phyloP scores from a whole-genome alignment of 1,140 invertebrate genomes.

The Caenorhabditis inopinata region DNA sequence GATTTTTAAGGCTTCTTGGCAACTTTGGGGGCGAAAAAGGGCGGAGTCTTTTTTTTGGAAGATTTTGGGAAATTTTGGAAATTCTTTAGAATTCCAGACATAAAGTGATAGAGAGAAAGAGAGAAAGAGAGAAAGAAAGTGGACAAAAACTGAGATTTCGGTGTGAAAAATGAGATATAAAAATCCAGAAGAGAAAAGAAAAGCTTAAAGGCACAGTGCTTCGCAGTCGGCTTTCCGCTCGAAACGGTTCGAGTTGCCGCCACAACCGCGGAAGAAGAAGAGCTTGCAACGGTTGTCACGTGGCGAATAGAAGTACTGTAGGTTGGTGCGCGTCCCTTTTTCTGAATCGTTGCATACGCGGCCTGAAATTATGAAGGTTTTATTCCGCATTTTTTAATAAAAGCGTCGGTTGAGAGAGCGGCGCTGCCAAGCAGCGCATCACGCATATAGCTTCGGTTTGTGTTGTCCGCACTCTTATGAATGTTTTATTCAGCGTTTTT shows the following conservation, averaged over 20 bases:
- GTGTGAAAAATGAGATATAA: background rate
- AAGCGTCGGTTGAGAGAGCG: too few relatives aligned
- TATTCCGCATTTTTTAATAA: too few relatives aligned
- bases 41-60: conserved; percentile 8
- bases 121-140: background rate
- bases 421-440: too few relatives aligned
- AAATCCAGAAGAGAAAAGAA: background rate
- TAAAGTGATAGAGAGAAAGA: background rate
- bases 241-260: conserved; percentile 52
- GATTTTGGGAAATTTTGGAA: background rate
- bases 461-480: too few relatives aligned
- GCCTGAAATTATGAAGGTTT: conserved; percentile 11
- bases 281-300: conserved; percentile 48
- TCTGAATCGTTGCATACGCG: conserved; percentile 48
- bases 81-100: background rate
- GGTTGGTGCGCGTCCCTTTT: conserved; percentile 45
- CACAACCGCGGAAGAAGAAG: conserved; percentile 51
- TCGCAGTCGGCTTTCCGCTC: conserved; percentile 50
- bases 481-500: too few relatives aligned
- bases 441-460: too few relatives aligned
- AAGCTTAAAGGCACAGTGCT: conserved; percentile 34
- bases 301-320: conserved; percentile 50
- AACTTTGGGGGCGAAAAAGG: background rate
- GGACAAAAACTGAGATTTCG: conserved; percentile 7
- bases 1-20: conserved; percentile 27